Percentiles rank a stretch among this genome's conserved stretches.
phyloP scores from a whole-genome alignment of 2,113 vertebrate species.

The Carassius gibelio region DNA sequence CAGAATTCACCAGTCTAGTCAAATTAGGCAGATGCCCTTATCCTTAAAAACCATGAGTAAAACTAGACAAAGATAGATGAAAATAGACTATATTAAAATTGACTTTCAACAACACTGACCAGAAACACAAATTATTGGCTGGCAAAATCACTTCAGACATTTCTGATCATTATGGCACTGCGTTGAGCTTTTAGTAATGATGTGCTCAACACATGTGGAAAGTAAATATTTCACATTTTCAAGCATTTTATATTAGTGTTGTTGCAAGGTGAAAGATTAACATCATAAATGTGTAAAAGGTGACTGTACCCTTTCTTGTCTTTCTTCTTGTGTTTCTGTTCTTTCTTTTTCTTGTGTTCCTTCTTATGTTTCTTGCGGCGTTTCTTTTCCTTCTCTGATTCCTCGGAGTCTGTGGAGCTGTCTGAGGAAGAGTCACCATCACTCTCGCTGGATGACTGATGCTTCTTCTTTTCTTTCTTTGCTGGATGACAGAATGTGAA shows the following conservation, averaged over 20 bases:
- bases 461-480: constrained; percentile 91
- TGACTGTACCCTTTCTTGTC: constrained; percentile 83
- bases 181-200: no score
- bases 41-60: no score
- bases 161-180: no score
- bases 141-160: no score
- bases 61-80: no score
- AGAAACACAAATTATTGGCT: neutral
- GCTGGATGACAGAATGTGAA: constrained; percentile 67
- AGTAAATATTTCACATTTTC: neutral
- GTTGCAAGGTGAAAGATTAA: neutral
- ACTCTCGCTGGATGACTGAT: constrained; percentile 84
- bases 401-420: constrained; percentile 87
- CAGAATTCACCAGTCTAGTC: no score
- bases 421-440: constrained; percentile 87
- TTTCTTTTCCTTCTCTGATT: constrained; percentile 92
- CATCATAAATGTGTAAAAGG: neutral
- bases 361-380: constrained; percentile 93
- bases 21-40: no score
- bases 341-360: constrained; percentile 88
- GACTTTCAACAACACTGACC: neutral
- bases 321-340: constrained; percentile 89
- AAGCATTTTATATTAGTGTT: neutral
- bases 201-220: neutral
- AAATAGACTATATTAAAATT: neutral